Percentiles rank a stretch among this genome's conserved stretches.
phyloP scores from a whole-genome alignment of 2,888 invertebrate species.

The Parnassius apollo region DNA sequence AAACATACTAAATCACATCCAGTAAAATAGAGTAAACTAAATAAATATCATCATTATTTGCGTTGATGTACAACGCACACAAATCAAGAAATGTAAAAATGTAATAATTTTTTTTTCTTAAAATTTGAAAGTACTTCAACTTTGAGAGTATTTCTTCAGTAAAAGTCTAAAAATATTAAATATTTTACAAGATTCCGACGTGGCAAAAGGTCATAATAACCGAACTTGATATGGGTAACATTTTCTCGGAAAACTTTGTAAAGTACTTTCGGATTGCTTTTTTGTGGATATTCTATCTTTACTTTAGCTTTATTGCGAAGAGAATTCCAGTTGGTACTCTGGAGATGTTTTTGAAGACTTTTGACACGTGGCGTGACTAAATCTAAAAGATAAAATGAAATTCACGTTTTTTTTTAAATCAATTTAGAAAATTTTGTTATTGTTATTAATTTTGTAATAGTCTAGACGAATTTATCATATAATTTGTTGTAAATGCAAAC shows the following conservation, averaged over 20 bases:
- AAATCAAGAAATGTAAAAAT: not conserved
- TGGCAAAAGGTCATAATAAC: slow-evolving; percentile 23
- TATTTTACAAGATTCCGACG: slow-evolving; percentile 13
- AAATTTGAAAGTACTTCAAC: slow-evolving; percentile 3
- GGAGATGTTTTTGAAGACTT: no score
- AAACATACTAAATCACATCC: no score
- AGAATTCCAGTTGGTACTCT: not conserved
- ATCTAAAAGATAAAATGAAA: no score
- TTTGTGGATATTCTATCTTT: slow-evolving; percentile 16
- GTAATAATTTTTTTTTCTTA: slow-evolving; percentile 1
- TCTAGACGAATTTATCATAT: no score
- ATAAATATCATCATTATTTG: no score
- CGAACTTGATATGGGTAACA: slow-evolving; percentile 22
- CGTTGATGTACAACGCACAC: no score
- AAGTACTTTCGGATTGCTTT: slow-evolving; percentile 25
- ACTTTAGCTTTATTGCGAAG: slow-evolving; percentile 1
- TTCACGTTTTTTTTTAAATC: no score
- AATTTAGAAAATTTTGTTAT: no score
- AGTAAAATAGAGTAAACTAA: no score
- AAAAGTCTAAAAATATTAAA: slow-evolving; percentile 20
- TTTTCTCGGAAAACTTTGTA: slow-evolving; percentile 19
- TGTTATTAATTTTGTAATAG: no score
- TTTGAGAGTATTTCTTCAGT: slow-evolving; percentile 10
- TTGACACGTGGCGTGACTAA: no score
- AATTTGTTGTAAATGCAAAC: no score